Percentiles rank a stretch among this genome's conserved stretches.
Evolutionary conservation across 2,113 vertebrate species (phyloP).

Genomic region (Zonotrichia leucophrys): DNA sequence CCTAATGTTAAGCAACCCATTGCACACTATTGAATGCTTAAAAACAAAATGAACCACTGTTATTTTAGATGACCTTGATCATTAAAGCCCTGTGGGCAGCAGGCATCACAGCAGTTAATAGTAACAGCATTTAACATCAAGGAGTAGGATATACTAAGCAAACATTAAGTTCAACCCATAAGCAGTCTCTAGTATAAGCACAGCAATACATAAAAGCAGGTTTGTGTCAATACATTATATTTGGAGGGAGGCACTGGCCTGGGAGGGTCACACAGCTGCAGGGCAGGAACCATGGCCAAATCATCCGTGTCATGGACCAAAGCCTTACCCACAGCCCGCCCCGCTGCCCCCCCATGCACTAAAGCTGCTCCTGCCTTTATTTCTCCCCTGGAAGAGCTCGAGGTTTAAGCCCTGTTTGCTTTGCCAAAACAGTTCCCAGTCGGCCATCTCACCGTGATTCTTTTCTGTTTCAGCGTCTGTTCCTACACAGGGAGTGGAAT

Average conservation of each 20-base stretch:
- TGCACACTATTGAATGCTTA: not conserved
- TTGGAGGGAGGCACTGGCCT: not conserved
- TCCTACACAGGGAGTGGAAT: not conserved
- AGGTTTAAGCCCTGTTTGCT: not conserved
- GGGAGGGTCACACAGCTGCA: not conserved
- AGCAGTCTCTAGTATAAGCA: not conserved
- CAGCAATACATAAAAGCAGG: not conserved
- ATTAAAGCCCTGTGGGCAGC: not conserved
- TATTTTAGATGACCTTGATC: not conserved
- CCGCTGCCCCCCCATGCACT: not conserved
- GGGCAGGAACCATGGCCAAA: not conserved
- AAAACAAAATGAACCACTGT: not conserved
- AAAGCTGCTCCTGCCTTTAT: not conserved
- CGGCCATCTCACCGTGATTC: fast-evolving
- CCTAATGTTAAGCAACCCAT: not conserved
- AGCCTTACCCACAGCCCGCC: not conserved
- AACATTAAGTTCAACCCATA: not conserved
- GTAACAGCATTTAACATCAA: not conserved
- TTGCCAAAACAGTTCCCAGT: not conserved
- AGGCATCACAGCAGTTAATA: conserved; percentile 19
- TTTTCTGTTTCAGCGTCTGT: not conserved
- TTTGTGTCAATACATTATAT: conserved; percentile 20
- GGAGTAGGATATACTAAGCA: not conserved
- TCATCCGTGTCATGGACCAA: not conserved
- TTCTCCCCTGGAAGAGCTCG: not conserved